Base-by-base conservation (phyloP, 2,113 vertebrate species). In the Hippocampus guttulatus region DNA sequence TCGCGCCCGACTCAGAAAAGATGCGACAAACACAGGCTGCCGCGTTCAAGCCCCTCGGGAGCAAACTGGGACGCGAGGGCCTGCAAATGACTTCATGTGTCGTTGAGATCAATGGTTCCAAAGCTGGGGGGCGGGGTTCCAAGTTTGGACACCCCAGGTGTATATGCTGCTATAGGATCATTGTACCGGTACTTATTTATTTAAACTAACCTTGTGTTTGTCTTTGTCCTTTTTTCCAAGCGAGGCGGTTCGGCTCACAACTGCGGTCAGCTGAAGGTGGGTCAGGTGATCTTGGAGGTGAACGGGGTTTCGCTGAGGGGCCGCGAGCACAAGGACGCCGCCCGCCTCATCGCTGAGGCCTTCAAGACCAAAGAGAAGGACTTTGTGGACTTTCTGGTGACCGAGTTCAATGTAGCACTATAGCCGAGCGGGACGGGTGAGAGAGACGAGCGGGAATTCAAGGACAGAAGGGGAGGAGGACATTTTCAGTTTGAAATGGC, bases 291-390 rank as follows among this genome's bases (percentile, higher is more conserved):
- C 77, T 71, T 99, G 92, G 96, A 99, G 80, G 95, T 98, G 67
- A 98, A 99, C 0, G 96, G 96, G 54, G 87, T 92, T 0, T 92
- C 96, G 0, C 88, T 99, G 0, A 90, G 90, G 20, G 96, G 95
- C 20, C 95, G 95, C 20, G 96, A 98, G 81, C 97, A 99, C 72
- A 91, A 94, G 25, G 96, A 97, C 3, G 95, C 97, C 0, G 97
- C 97, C 0, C 93, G 95, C 0, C 88, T 97, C 92, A 99, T 99
- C 1, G 97, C 97, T 0, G 96, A 98, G 89, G 97, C 96, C 85
- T 99, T 99, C 78, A 98, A 98, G 92, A 94, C 91, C 92, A 98
- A 97, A 93, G 96, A 98, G 25, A 93, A 90, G 69, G 95, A 98
- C 90, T 83, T 95, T 79, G 91, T 99, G 3, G 96, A 98, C 88